Evolutionary conservation across 2,888 invertebrate species (phyloP), one percentile per base, ranked within the genome.

Genomic region (Tholera decimalis): DNA sequence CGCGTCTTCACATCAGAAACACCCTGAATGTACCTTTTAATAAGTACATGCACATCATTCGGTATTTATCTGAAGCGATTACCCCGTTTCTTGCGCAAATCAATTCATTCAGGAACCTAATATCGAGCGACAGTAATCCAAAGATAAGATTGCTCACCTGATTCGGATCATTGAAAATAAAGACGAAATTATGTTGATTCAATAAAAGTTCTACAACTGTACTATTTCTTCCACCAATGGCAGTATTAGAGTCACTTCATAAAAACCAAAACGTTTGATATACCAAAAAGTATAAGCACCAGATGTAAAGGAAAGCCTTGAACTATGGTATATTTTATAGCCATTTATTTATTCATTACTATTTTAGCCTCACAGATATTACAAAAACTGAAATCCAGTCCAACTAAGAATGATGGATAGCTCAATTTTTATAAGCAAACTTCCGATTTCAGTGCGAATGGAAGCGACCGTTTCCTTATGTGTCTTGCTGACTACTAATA

Each of bases 81-180:
- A 53, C 43, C 26, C 1, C n/a, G 9, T 35, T 37, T 35, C 15
- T 30, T 18, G n/a, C 20, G 0, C 18, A 47, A 24, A 41, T 18
- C 18, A 58, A 67, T 67, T 26, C 22, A 66, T 43, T 41, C n/a
- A 59, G n/a, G n/a, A n/a, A 33, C 35, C 3, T 8, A 60, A 41
- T 67, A 66, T 28, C 11, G 4, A 39, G 35, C 15, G 4, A 65
- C 7, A 33, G 15, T 6, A 39, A 65, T 33, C 11, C 35, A 22
- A 39, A 39, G 33, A 73, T 56, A 61, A 68, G 30, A 24, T 26
- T 18, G 44, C 74, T 73, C 30, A 73, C 72, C 72, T 62, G 50
- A 73, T 57, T 44, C 62, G 56, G 15, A 73, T 74, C 74, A 74
- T 74, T 44, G 56, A 50, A 49, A 44, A 59, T 9, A 49, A 13